Percentiles rank a stretch among this genome's conserved stretches.
Evolutionary conservation across 1,140 invertebrate species (phyloP).

Genomic region (Leptoteleia sp.): DNA sequence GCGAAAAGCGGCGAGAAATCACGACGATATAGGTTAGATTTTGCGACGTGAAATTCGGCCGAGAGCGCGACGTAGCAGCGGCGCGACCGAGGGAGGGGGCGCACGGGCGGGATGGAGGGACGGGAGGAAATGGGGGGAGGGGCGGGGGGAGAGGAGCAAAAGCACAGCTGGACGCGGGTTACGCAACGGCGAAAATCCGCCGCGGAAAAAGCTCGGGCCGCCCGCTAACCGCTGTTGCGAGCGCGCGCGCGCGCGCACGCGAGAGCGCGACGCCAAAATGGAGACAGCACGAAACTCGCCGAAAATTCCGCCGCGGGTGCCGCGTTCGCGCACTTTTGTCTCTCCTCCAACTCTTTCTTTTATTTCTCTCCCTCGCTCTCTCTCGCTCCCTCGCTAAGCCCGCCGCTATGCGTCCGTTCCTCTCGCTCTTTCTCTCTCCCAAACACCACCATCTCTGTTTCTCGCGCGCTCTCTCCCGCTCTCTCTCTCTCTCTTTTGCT

Average conservation of each 20-base stretch:
- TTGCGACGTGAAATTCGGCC: too few species aligned
- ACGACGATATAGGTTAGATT: too few species aligned
- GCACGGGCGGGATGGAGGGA: neutral
- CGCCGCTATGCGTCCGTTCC: too few species aligned
- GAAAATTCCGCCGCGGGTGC: slow-evolving; percentile 16
- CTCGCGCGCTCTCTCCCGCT: too few species aligned
- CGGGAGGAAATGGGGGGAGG: too few species aligned
- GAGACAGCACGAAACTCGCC: slow-evolving; percentile 22
- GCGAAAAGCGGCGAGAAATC: too few species aligned
- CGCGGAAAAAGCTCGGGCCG: slow-evolving; percentile 37
- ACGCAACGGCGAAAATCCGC: slow-evolving; percentile 51
- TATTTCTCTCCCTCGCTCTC: slow-evolving; percentile 1
- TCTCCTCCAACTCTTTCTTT: neutral
- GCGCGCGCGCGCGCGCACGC: slow-evolving; percentile 35
- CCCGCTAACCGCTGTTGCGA: too few species aligned
- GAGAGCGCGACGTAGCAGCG: too few species aligned
- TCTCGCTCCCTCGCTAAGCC: neutral
- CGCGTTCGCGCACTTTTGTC: slow-evolving; percentile 18
- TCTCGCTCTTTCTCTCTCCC: neutral
- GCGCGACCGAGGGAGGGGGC: too few species aligned
- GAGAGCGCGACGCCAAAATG: slow-evolving; percentile 53
- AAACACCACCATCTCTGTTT: too few species aligned
- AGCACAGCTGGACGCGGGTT: slow-evolving; percentile 53
- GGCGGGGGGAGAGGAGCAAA: neutral
- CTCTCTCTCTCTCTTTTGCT: too few species aligned